These are phyloP conservation scores for Crambe crambe DNA, from an alignment of 37 sponge, comb jelly and placozoan genomes.

Conservation along the genomic window DNA sequence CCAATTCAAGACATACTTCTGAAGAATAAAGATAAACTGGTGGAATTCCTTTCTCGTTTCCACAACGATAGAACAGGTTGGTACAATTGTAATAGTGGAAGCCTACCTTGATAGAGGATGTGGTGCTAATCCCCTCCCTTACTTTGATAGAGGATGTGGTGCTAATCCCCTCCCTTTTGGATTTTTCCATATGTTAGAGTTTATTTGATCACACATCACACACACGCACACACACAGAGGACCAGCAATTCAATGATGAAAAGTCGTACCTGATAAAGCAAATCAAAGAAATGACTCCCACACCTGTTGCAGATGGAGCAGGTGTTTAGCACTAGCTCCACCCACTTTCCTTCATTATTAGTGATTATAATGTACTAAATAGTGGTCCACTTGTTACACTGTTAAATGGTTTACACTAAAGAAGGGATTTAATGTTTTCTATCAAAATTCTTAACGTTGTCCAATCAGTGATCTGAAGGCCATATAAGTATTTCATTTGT, in stretches of 20 bases:
- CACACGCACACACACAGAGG: too few species aligned
- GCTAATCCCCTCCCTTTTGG: not conserved
- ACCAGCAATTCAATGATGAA: slow-evolving; percentile 99
- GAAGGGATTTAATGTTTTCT: too few species aligned
- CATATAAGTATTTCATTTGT: not conserved
- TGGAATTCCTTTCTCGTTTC: slow-evolving; percentile 93
- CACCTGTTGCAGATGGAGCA: slow-evolving; percentile 16
- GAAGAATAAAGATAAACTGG: slow-evolving; percentile 91
- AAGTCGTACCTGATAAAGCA: slow-evolving; percentile 95
- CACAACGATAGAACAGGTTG: slow-evolving; percentile 97
- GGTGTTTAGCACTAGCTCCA: not conserved
- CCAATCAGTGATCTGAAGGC: not conserved
- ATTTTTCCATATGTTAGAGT: too few species aligned
- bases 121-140: not conserved
- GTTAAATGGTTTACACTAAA: too few species aligned
- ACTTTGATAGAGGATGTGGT: not conserved
- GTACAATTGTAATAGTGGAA: not conserved
- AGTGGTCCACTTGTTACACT: not conserved
- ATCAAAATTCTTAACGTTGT: not conserved
- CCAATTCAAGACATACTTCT: slow-evolving; percentile 91
- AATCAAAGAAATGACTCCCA: slow-evolving; percentile 79
- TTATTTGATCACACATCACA: too few species aligned
- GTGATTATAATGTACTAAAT: not conserved
- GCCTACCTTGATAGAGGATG: not conserved
- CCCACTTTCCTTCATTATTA: not conserved